These are phyloP conservation scores for Amiota communis DNA, from an alignment of 2,888 invertebrate species.

Conservation along the genomic window DNA sequence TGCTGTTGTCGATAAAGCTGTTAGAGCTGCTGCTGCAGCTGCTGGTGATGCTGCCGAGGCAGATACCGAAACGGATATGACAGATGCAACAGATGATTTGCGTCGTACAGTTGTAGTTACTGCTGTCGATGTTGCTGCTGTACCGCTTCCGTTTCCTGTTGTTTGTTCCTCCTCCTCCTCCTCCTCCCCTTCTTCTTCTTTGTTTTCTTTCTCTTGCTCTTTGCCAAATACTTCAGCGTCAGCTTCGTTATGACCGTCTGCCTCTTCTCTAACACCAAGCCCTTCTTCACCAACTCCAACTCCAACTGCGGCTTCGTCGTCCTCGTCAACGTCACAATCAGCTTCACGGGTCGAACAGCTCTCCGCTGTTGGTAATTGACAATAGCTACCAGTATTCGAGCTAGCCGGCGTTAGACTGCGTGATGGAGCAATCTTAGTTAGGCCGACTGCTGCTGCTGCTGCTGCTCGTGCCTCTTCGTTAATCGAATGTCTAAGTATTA, in stretches of 20 bases:
- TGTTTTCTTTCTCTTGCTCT: too few species aligned
- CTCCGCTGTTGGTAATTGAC: slow-evolving; percentile 39
- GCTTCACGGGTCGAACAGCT: not conserved
- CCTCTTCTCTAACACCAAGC: not conserved
- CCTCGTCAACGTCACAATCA: slow-evolving; percentile 35
- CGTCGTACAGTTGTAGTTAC: slow-evolving; percentile 58
- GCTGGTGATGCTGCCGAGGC: slow-evolving; percentile 23
- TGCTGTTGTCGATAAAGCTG: slow-evolving; percentile 53
- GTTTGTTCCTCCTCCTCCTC: slow-evolving; percentile 40
- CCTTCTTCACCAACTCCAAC: not conserved
- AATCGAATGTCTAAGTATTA: slow-evolving; percentile 64
- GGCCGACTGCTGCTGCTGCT: slow-evolving; percentile 55
- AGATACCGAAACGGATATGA: slow-evolving; percentile 40
- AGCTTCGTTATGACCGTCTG: not conserved
- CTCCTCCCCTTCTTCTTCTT: too few species aligned
- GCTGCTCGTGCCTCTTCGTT: slow-evolving; percentile 59
- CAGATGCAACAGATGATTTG: slow-evolving; percentile 56
- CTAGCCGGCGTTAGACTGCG: slow-evolving; percentile 48
- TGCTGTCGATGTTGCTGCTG: slow-evolving; percentile 33
- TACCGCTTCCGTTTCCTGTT: slow-evolving; percentile 5
- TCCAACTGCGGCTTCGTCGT: slow-evolving; percentile 14
- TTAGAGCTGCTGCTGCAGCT: slow-evolving; percentile 48
- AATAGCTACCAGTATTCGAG: slow-evolving; percentile 48
- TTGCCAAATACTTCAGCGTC: not conserved
- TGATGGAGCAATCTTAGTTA: slow-evolving; percentile 7